Base-by-base conservation (phyloP, 2,797 vertebrate species). In the Oreochromis mossambicus region DNA sequence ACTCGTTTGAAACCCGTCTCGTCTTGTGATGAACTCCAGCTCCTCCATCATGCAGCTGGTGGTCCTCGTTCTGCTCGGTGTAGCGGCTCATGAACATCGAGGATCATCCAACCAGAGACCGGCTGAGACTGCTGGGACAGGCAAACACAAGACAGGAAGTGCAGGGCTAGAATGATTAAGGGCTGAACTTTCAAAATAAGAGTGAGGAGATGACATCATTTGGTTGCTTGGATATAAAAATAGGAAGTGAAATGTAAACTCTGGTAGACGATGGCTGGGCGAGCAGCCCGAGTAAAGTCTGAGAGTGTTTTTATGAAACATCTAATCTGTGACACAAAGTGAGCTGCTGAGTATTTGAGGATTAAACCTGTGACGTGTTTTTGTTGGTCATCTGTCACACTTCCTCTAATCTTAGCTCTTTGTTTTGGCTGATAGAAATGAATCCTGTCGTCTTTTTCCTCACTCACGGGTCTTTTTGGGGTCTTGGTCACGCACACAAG, bases 61-160 rank as follows among this genome's bases (percentile, higher is more conserved):
- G n/a, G n/a, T 68, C 63, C 63, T 68, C 13, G 13, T 68, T 43
- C 38, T 10, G 38, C 1, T 24, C 7, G 5, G 63, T 14, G 36
- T 68, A 68, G 63, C 0, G 1, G 63, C 63, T 68, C 36, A 66
- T 0, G 0, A 1, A 66, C 19, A 66, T 13, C 7, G 1, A 66
- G 34, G 34, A 2, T 66, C 61, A 0, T 9, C 2, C 34, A 14
- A 3, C 7, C 19, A 41, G 4, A 21, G 61, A 66, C 61, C 3
- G 2, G 5, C n/a, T 24, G 11, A 1, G 34, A 66, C 61, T 66
- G 61, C n/a, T 0, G 63, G 0, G 36, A 41, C n/a, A 68, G 36
- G 12, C 12, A 24, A 68, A 41, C 63, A 41, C 5, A 8, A 21
- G 61, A 41, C n/a, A 66, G 61, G 61, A 66, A 66, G 61, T 10